Conservation (phyloP, 2,797 vertebrate species). For the Luscinia luscinia region DNA sequence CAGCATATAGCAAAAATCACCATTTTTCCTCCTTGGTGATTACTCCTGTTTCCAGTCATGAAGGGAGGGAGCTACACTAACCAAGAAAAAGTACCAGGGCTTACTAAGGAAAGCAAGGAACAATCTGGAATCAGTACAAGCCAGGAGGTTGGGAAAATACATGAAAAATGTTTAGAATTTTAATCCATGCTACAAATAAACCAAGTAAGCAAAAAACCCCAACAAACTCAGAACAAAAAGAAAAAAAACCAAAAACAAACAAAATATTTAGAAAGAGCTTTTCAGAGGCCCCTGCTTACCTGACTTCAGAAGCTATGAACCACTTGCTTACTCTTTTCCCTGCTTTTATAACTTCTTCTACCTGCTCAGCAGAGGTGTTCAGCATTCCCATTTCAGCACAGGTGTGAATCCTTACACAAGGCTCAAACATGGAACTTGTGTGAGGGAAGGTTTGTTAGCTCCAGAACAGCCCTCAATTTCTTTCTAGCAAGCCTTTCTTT, state of each 20-base stretch:
- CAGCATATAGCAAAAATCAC: not conserved
- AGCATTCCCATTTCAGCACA: not conserved
- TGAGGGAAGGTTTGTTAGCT: not conserved
- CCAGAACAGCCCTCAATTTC: accelerated
- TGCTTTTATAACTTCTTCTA: not conserved
- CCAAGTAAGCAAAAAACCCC: not conserved
- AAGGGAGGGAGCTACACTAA: not conserved
- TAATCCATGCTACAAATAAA: not conserved
- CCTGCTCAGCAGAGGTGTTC: not conserved
- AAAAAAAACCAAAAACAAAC: no score
- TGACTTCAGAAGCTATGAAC: accelerated
- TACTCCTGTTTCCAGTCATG: accelerated
- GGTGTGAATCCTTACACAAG: not conserved
- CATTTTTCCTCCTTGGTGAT: not conserved
- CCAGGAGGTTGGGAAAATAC: accelerated
- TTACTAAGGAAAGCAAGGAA: not conserved
- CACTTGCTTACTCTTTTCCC: accelerated
- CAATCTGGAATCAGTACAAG: not conserved
- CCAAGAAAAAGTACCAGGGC: not conserved
- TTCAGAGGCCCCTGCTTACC: accelerated
- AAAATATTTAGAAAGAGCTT: not conserved
- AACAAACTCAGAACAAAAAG: not conserved
- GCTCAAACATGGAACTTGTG: not conserved
- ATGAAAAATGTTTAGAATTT: not conserved
- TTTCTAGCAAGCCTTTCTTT: not conserved